phyloP scores from a whole-genome alignment of 2,888 invertebrate genomes.

The Trichogramma evanescens region DNA sequence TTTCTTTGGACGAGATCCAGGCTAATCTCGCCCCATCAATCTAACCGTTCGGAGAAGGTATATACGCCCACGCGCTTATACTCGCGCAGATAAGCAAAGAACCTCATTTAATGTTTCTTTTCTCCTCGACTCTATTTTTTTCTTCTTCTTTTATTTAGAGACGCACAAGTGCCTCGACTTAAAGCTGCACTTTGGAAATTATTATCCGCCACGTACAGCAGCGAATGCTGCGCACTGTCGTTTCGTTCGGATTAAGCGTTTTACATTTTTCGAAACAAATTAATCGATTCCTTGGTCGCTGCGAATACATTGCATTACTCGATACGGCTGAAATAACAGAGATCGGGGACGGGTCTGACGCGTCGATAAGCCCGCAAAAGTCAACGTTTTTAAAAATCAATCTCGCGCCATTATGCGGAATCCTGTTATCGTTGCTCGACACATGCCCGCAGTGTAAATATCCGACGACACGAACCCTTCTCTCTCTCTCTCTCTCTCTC shows the following conservation, averaged over 20 bases:
- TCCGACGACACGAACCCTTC: slow-evolving; percentile 33
- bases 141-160: background rate
- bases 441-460: slow-evolving; percentile 35
- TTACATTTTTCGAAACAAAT: too few relatives aligned
- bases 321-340: too few relatives aligned
- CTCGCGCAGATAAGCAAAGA: slow-evolving; percentile 25
- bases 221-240: too few relatives aligned
- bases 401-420: slow-evolving; percentile 22
- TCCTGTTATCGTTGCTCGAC: slow-evolving; percentile 35
- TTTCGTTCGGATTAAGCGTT: too few relatives aligned
- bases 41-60: slow-evolving; percentile 30
- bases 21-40: slow-evolving; percentile 44
- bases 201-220: too few relatives aligned
- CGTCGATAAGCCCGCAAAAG: background rate
- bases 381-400: too few relatives aligned
- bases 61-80: slow-evolving; percentile 21
- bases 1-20: slow-evolving; percentile 30
- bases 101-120: slow-evolving; percentile 18
- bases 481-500: slow-evolving; percentile 16
- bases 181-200: too few relatives aligned
- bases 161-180: background rate
- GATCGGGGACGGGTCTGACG: background rate
- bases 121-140: slow-evolving; percentile 5
- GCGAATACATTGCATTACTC: too few relatives aligned
- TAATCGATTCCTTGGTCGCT: too few relatives aligned